phyloP scores from a whole-genome alignment of 2,797 vertebrate species.

The Chloroceryle amazona region DNA sequence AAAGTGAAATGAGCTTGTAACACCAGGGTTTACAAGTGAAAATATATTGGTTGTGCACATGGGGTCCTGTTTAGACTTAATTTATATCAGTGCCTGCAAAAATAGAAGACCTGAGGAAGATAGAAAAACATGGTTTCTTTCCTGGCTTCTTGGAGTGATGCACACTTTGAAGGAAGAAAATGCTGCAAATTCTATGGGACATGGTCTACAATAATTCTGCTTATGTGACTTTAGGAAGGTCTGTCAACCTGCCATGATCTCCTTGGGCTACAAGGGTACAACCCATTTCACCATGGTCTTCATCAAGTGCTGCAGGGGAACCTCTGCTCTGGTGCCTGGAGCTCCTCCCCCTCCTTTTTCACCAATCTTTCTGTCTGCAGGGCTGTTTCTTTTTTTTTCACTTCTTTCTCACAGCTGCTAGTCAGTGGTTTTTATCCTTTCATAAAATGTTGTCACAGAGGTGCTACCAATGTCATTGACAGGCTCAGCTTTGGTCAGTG shows the following conservation, averaged over 20 bases:
- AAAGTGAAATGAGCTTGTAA: background rate
- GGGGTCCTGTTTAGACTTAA: background rate
- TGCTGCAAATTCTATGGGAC: background rate
- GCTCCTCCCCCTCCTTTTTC: background rate
- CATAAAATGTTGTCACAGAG: background rate
- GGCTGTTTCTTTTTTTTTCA: background rate
- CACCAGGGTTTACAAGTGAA: background rate
- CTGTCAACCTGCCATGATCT: accelerated
- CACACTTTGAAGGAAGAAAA: background rate
- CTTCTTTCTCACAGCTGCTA: background rate
- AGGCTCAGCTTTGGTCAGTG: background rate
- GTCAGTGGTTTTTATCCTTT: accelerated
- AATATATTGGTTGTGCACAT: background rate
- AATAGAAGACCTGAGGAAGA: background rate
- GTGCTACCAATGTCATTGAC: accelerated
- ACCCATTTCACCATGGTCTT: background rate
- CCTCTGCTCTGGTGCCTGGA: background rate
- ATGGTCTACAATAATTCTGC: background rate
- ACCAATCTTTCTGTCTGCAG: background rate
- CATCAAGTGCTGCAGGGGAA: accelerated
- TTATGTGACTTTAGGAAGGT: background rate
- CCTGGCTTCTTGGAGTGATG: background rate
- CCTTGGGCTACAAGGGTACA: accelerated
- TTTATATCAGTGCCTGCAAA: background rate
- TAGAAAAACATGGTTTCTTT: background rate